A percentile compares a stretch with the other conserved stretches of the same genome.
phyloP scores from a whole-genome alignment of 1,140 invertebrate species.

The Zaprionus vittiger region DNA sequence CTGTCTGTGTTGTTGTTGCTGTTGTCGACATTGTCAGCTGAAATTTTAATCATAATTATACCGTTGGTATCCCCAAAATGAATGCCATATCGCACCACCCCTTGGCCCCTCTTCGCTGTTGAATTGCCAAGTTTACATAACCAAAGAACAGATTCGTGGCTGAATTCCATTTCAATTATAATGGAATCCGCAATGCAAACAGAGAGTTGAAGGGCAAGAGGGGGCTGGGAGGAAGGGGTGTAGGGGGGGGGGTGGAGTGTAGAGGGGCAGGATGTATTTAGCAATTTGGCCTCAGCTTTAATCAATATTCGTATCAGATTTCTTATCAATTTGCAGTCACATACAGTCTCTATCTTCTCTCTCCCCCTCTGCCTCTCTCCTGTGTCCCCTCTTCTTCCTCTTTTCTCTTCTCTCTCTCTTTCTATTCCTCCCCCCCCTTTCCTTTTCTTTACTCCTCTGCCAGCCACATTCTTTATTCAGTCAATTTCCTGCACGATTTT shows the following conservation, averaged over 20 bases:
- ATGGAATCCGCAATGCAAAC: constrained; percentile 13
- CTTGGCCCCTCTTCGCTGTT: background rate
- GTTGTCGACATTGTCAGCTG: constrained; percentile 29
- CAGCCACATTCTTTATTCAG: constrained; percentile 4
- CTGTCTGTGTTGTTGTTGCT: background rate
- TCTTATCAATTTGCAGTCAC: constrained; percentile 12
- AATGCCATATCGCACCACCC: background rate
- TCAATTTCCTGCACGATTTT: constrained; percentile 24
- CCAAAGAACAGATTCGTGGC: constrained; percentile 1
- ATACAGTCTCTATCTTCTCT: background rate
- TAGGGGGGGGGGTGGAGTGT: background rate
- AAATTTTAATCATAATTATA: constrained; percentile 50
- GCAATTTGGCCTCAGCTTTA: background rate
- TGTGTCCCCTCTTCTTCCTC: too few relatives aligned
- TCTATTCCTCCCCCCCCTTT: too few relatives aligned
- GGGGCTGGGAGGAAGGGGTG: too few relatives aligned
- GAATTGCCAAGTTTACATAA: constrained; percentile 26
- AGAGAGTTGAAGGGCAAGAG: background rate
- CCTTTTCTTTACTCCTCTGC: too few relatives aligned
- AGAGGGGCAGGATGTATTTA: background rate
- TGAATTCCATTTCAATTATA: constrained; percentile 31
- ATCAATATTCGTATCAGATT: constrained; percentile 18
- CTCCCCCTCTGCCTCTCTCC: background rate
- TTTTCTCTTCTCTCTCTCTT: too few relatives aligned
- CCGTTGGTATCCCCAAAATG: constrained; percentile 15